Evolutionary conservation across 2,888 invertebrate species (phyloP), one percentile per base, ranked within the genome.

Genomic region (Sinohyriopsis cumingii): DNA sequence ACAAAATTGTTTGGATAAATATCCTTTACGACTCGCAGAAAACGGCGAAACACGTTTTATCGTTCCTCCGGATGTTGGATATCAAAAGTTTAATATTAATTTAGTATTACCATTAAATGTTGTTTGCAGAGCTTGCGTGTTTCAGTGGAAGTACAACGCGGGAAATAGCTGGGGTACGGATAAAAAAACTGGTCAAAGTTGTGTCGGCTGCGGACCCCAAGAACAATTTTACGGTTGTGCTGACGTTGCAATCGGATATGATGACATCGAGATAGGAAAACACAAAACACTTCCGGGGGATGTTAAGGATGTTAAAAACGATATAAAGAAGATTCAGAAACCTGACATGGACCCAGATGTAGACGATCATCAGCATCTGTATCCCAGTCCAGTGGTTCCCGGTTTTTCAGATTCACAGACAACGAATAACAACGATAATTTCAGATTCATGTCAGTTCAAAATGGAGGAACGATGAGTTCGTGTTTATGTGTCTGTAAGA

Each of bases 161-260:
- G 86, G 86, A 25, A 86, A 86, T 69, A 84, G 84, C 65, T 86
- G 86, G 86, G 86, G 86, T 25, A 74, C 70, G 6, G 80, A 82
- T 71, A 65, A 76, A 18, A 57, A 25, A 2, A 75, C 77, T 18
- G 82, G 83, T 3, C 63, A 75, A 24, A 73, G 76, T 4, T 84
- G 86, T 69, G 61, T 86, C 18, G 86, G 86, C 0, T 85, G 84
- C 72, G 86, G 86, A 1, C 79, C 81, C 45, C 86, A 86, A 67
- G 86, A 86, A 70, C 84, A 86, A 68, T 86, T 86, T 70, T 85
- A 85, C 73, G 86, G 84, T 53, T 86, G 86, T 67, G 80, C 86
- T 12, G 86, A 86, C 62, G 78, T 86, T 56, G 84, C 86, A 18
- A 84, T 86, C 59, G 86, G 86, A 55, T 73, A 81, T 71, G 74